Evolutionary conservation across 2,888 invertebrate species (phyloP).

Genomic region (Drosophila anceps): DNA sequence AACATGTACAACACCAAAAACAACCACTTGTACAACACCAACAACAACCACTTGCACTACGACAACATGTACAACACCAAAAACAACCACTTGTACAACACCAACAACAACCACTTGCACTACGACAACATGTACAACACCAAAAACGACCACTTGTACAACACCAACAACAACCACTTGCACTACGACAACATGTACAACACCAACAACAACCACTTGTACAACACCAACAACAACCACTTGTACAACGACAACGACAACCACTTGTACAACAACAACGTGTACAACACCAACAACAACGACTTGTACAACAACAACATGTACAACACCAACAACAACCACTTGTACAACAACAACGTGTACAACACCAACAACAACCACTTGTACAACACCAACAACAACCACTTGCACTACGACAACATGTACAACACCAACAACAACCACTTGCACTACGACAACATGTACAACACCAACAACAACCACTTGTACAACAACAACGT

Average conservation of each 20-base stretch:
- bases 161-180: background rate
- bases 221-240: conserved; percentile 1
- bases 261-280: conserved; percentile 24
- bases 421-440: conserved; percentile 3
- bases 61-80: background rate
- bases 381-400: conserved; percentile 10
- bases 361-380: conserved; percentile 30
- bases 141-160: conserved; percentile 22
- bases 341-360: conserved; percentile 34
- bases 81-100: conserved; percentile 27
- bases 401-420: background rate
- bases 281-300: conserved; percentile 21
- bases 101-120: conserved; percentile 16
- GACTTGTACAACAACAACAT: conserved; percentile 22
- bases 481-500: conserved; percentile 3
- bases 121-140: conserved; percentile 15
- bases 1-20: conserved; percentile 23
- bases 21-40: conserved; percentile 1
- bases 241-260: conserved; percentile 22
- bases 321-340: conserved; percentile 27
- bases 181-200: conserved; percentile 18
- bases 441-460: conserved; percentile 8
- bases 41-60: conserved; percentile 11
- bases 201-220: conserved; percentile 14
- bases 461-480: conserved; percentile 17